Base-by-base conservation (phyloP, 2,113 vertebrate species). In the Eleginops maclovinus region DNA sequence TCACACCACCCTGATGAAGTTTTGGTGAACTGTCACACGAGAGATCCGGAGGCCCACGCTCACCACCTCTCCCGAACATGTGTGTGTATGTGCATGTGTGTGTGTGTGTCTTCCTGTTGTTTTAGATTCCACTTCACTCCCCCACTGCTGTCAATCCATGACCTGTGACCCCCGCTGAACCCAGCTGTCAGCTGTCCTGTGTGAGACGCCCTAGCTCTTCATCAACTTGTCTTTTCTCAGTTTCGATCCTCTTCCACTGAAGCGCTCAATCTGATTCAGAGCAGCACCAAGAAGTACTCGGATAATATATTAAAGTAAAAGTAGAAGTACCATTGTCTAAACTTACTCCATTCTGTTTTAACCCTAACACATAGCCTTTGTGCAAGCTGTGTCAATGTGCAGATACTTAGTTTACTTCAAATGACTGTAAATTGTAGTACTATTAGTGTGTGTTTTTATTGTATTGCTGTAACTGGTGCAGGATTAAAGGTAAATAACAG, bases 151-250 rank as follows among this genome's bases (percentile, higher is more conserved):
- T 92, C 88, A 86, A 89, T 81, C 66, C 79, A 15, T 40, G 89
- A 92, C 92, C 91, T 93, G 71, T 93, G 91, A 94, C 91, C 92
- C 46, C 75, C 7, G 22, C 84, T 90, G 85, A 87, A 92, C 91
- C 90, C 94, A 95, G 94, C 94, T 94, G 94, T 94, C 93, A 95
- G 94, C 93, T 95, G 93, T 93, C 90, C 90, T 79, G 77, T 85
- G 41, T 61, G 55, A 76, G 79, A 86, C 69, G 21, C 83, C 83
- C 50, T 76, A 66, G 74, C 58, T 70, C 53, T 56, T 54, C 16
- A 9, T 53, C 56, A 50, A n/a, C 40, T 21, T 41, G 16, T 9
- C 26, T 19, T 4, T 12, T 69, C 51, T 66, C 63, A 40, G 36
- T 73, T 40, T 67, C 36, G 9, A 8, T 40, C 43, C 46, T 21